Conservation (phyloP, 1,140 invertebrate genomes). For the Musca domestica region DNA sequence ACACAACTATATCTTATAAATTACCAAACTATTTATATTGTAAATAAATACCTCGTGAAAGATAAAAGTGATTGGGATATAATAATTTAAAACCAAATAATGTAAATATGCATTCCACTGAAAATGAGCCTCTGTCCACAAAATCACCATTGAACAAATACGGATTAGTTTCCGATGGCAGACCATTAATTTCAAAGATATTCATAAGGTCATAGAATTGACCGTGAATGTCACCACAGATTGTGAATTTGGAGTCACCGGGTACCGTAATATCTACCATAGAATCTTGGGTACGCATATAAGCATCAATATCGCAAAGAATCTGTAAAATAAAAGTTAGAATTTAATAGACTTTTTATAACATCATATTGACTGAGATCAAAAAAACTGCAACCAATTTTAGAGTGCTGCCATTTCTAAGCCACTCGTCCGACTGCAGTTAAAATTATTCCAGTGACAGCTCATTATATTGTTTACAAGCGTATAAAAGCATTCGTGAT, state of each 20-base stretch:
- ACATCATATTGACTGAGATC: neutral
- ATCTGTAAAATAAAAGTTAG: slow-evolving; percentile 63
- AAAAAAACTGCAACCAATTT: neutral
- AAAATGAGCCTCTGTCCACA: slow-evolving; percentile 98
- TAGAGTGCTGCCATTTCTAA: too few relatives aligned
- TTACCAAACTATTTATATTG: neutral
- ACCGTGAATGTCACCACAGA: slow-evolving; percentile 99
- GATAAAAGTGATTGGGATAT: slow-evolving; percentile 96
- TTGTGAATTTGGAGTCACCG: slow-evolving; percentile 91
- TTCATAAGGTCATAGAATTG: slow-evolving; percentile 98
- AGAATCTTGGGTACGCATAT: slow-evolving; percentile 81
- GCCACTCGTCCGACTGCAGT: too few relatives aligned
- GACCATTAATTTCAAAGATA: slow-evolving; percentile 95
- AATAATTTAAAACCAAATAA: slow-evolving; percentile 96
- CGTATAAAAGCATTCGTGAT: too few relatives aligned
- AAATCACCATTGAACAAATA: slow-evolving; percentile 81
- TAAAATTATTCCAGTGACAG: too few relatives aligned
- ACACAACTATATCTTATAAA: slow-evolving; percentile 16
- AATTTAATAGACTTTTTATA: neutral
- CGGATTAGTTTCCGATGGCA: slow-evolving; percentile 92
- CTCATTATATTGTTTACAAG: too few relatives aligned
- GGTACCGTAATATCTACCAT: slow-evolving; percentile 87
- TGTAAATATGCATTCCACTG: slow-evolving; percentile 98
- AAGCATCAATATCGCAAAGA: slow-evolving; percentile 83
- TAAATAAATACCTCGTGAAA: slow-evolving; percentile 80